Evolutionary conservation across 2,888 invertebrate genomes (phyloP).

Genomic region (Globia sparganii): DNA sequence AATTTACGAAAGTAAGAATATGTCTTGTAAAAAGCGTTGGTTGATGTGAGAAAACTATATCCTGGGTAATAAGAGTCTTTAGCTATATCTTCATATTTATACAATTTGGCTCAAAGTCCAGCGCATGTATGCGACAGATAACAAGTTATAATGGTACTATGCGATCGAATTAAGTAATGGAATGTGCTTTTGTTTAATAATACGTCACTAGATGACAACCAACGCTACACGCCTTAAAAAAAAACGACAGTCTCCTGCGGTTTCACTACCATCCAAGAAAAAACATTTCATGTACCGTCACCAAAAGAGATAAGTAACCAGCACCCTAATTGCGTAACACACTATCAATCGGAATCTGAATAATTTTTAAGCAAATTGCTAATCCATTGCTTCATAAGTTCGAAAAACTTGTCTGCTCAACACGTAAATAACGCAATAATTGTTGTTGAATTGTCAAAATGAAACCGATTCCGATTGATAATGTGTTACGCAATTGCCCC

Average conservation of each 20-base stretch:
- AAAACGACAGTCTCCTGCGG: background rate
- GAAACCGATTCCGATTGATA: no score
- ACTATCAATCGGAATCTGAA: no score
- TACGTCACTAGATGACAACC: background rate
- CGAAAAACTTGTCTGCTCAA: no score
- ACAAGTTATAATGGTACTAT: background rate
- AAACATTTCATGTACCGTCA: background rate
- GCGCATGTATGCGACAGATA: background rate
- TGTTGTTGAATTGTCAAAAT: no score
- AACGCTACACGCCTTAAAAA: background rate
- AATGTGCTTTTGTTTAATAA: background rate
- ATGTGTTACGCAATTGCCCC: no score
- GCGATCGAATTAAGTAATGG: conserved; percentile 16
- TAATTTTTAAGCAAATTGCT: no score
- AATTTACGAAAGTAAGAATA: conserved; percentile 5
- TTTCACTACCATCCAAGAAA: background rate
- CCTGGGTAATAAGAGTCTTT: background rate
- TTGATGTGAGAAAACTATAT: background rate
- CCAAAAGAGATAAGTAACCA: no score
- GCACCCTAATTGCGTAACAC: no score
- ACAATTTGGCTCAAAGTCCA: conserved; percentile 6
- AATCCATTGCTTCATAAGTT: no score
- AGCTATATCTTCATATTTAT: conserved; percentile 4
- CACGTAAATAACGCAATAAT: no score
- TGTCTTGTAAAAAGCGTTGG: background rate